Evolutionary conservation across 1,140 invertebrate genomes (phyloP).

Genomic region (Anastatus disparis): DNA sequence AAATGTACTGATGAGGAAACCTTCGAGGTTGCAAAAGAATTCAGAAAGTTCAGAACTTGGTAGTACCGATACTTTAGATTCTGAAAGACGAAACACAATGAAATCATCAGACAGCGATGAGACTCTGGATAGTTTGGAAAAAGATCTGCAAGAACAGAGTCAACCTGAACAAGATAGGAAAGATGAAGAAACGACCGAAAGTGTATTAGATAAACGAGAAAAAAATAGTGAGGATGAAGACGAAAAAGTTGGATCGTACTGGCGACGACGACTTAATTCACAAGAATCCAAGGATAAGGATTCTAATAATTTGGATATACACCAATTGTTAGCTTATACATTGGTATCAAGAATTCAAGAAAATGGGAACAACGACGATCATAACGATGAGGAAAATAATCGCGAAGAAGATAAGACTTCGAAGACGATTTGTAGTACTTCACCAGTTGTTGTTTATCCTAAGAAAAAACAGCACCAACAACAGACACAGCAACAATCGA

Average conservation of each 20-base stretch:
- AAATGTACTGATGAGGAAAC: slow-evolving; percentile 9
- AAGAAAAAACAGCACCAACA: slow-evolving; percentile 53
- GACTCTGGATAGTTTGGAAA: slow-evolving; percentile 63
- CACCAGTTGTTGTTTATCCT: slow-evolving; percentile 51
- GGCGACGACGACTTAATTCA: slow-evolving; percentile 52
- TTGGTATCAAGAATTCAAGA: slow-evolving; percentile 58
- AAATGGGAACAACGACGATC: slow-evolving; percentile 59
- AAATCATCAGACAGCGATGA: slow-evolving; percentile 63
- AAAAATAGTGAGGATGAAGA: neutral
- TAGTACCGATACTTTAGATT: slow-evolving; percentile 63
- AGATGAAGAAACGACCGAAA: slow-evolving; percentile 54
- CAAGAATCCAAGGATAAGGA: slow-evolving; percentile 54
- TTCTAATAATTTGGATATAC: slow-evolving; percentile 61
- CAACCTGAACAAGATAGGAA: neutral
- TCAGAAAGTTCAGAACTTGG: slow-evolving; percentile 64
- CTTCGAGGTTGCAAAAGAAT: slow-evolving; percentile 58
- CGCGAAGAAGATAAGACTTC: neutral
- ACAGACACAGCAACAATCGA: slow-evolving; percentile 47
- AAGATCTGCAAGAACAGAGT: slow-evolving; percentile 54
- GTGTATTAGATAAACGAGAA: neutral
- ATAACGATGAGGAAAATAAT: neutral
- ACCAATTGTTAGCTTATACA: slow-evolving; percentile 59
- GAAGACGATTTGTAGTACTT: neutral
- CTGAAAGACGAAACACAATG: slow-evolving; percentile 54
- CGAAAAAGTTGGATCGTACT: neutral